Conservation (phyloP, 2,113 vertebrate species). For the Melanerpes formicivorus region DNA sequence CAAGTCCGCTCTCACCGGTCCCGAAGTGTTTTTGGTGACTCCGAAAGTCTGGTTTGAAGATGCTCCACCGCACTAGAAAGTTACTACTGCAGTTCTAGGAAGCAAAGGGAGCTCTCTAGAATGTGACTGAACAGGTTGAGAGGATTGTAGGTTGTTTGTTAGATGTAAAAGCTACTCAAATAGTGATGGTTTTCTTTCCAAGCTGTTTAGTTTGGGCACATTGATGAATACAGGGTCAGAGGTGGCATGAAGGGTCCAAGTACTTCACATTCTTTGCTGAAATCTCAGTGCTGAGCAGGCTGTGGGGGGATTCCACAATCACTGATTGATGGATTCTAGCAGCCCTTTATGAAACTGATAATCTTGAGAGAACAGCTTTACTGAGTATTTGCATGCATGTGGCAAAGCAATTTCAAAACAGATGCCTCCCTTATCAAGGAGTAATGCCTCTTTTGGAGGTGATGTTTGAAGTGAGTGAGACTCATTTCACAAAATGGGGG, state of each 20-base stretch:
- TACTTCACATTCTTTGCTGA: neutral
- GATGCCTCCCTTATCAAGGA: neutral
- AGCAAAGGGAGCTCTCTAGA: neutral
- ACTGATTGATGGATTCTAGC: accelerated
- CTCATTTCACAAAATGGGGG: neutral
- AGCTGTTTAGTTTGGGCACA: neutral
- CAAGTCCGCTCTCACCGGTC: accelerated
- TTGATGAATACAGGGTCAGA: neutral
- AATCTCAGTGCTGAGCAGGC: neutral
- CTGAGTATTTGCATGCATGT: neutral
- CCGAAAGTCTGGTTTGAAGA: accelerated
- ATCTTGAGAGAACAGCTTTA: neutral
- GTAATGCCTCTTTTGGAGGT: neutral
- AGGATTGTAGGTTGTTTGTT: neutral
- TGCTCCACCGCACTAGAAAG: accelerated
- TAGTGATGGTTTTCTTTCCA: neutral
- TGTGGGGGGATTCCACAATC: neutral
- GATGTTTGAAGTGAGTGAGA: neutral
- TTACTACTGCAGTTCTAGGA: accelerated
- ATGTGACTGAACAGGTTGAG: neutral
- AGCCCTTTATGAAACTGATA: neutral
- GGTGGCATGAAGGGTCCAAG: accelerated
- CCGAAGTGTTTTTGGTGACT: neutral
- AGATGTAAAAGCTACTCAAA: neutral
- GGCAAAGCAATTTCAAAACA: neutral